Evolutionary conservation across 2,113 vertebrate genomes (phyloP), one percentile per base, ranked within the genome.

Genomic region (Shinisaurus crocodilurus): DNA sequence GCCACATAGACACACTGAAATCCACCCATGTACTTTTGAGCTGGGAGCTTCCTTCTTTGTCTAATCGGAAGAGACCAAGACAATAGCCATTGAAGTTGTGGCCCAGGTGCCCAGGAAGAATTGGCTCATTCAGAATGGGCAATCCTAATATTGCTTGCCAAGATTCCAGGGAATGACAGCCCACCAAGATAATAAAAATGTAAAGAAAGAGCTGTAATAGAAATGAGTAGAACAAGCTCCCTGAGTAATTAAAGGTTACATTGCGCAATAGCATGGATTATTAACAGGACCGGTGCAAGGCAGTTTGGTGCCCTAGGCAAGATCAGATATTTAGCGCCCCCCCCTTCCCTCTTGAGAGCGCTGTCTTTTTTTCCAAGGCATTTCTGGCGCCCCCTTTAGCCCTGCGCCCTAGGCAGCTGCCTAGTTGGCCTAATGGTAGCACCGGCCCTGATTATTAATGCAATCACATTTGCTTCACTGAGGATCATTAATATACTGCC

Each of bases 401-500:
- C n/a, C n/a, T n/a, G n/a, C n/a, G n/a, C n/a, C n/a, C n/a, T n/a
- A n/a, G n/a, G n/a, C n/a, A n/a, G n/a, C n/a, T n/a, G n/a, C n/a
- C n/a, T n/a, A n/a, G n/a, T n/a, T n/a, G n/a, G n/a, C n/a, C n/a
- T n/a, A n/a, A n/a, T n/a, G n/a, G n/a, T n/a, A n/a, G n/a, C n/a
- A n/a, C n/a, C n/a, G n/a, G n/a, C n/a, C n/a, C n/a, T 15, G 88
- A 76, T 89, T 89, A 89, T 76, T 84, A 89, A 89, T 84, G 88
- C 88, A 77, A 87, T 87, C 86, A 87, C 57, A 88, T 88, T 88
- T 88, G 65, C 48, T 88, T 81, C 48, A n/a, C 34, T 43, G 77
- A 72, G 45, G 87, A 82, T 83, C 69, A 84, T 84, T 63, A 83
- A 84, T 50, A 65, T 63, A 74, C 48, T 72, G 54, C 37, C 54